phyloP scores from a whole-genome alignment of 2,888 invertebrate species.

The Prionchulus punctatus region DNA sequence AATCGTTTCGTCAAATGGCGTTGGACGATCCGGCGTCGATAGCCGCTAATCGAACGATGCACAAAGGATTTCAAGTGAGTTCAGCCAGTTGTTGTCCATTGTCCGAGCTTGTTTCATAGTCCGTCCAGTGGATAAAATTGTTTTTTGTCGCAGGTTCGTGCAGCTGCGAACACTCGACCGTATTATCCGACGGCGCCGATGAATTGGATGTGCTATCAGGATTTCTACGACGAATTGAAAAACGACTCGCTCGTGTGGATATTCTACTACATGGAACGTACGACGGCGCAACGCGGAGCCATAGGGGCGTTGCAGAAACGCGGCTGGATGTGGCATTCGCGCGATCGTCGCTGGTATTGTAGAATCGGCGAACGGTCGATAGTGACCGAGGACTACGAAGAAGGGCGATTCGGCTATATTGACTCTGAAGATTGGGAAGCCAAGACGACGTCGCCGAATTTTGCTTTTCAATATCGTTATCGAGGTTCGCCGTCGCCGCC shows the following conservation, averaged over 20 bases:
- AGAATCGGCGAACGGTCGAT: background rate
- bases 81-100: too few relatives aligned
- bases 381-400: background rate
- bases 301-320: background rate
- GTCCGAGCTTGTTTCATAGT: too few relatives aligned
- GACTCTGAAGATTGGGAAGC: background rate
- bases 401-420: background rate
- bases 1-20: background rate
- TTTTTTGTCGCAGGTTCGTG: too few relatives aligned
- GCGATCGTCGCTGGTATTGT: background rate
- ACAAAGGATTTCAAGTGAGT: background rate
- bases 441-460: background rate
- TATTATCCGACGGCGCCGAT: background rate
- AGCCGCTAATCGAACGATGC: background rate
- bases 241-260: background rate
- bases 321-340: background rate
- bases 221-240: background rate
- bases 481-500: background rate
- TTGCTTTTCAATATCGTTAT: background rate
- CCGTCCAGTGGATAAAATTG: too few relatives aligned
- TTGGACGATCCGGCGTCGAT: background rate
- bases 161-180: background rate
- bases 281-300: background rate
- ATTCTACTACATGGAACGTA: slow-evolving; percentile 2
- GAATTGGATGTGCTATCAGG: slow-evolving; percentile 1